Evolutionary conservation across 2,888 invertebrate species (phyloP), one percentile per base, ranked within the genome.

Genomic region (Meloe dianella): DNA sequence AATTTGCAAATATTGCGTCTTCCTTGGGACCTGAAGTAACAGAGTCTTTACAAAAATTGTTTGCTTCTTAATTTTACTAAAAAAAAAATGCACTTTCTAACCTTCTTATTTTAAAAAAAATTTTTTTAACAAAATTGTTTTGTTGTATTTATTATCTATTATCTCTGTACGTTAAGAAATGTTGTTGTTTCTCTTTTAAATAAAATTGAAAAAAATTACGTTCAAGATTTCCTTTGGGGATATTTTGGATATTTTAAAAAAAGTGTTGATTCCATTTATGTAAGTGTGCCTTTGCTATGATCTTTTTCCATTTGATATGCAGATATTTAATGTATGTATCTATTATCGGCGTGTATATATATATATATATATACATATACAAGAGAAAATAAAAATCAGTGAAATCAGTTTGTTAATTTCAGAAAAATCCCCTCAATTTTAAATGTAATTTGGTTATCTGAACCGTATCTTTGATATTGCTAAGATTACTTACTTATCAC

Each of bases 1-100:
- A 88, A 72, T 89, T 88, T 77, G 85, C 83, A 62, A 79, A 78
- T 12, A 83, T 86, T 10, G 84, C 85, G 56, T 77, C 81, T 54
- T 79, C 84, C 57, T 73, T 86, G 47, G 81, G 85, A 35, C 80
- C 81, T 41, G 84, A 84, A 67, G 80, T 82, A 22, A 79, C 81
- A 30, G 77, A 81, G 29, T 74, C 74, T 4, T 71, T 78, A 65
- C 74, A 75, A 30, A 75, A 75, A 66, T 66, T 78, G 35, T 70
- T 70, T 47, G 64, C 67, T 47, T 56, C 63, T 27, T 63, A 62
- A 20, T 63, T 61, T 20, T 35, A n/a, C 14, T 17, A 10, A 32
- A 27, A 27, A 4, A 57, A 17, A 51, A 29, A 29, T 51, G 60
- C 38, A 61, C 32, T 22, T n/a, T 22, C n/a, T n/a, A n/a, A n/a